These are phyloP conservation scores for Sigmodon hispidus DNA, from an alignment of 2,113 vertebrate species.

Conservation along the genomic window DNA sequence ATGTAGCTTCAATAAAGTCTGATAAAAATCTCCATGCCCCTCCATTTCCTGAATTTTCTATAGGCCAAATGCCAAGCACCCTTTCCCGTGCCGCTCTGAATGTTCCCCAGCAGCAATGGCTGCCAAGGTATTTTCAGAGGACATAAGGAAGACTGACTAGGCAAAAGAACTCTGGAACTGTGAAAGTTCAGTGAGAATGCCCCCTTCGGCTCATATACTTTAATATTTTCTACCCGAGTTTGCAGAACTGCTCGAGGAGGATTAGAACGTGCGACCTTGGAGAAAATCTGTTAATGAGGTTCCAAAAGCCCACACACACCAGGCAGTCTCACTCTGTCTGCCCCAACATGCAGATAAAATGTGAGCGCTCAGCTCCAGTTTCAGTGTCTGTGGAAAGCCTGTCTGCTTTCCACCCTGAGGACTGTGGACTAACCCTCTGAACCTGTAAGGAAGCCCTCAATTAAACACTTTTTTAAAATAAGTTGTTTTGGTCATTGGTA, in stretches of 20 bases:
- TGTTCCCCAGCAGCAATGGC: background rate
- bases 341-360: background rate
- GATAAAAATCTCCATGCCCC: conserved; percentile 49
- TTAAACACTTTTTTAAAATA: background rate
- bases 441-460: background rate
- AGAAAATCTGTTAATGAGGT: background rate
- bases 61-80: conserved; percentile 27
- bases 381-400: too few species aligned
- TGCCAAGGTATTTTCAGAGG: conserved; percentile 20
- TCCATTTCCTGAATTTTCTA: conserved; percentile 26
- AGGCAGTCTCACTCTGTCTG: background rate
- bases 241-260: background rate
- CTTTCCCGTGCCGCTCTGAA: background rate
- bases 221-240: background rate
- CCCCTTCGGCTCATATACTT: background rate
- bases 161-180: conserved; percentile 31
- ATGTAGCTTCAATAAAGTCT: conserved; percentile 30
- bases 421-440: background rate
- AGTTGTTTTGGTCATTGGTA: background rate
- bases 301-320: background rate
- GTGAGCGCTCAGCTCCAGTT: background rate
- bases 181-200: background rate
- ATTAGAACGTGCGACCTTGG: background rate
- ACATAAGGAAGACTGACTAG: conserved; percentile 44
- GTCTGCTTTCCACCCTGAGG: background rate